Evolutionary conservation across 2,888 invertebrate species (phyloP), one percentile per base, ranked within the genome.

Genomic region (Eupithecia tripunctaria): DNA sequence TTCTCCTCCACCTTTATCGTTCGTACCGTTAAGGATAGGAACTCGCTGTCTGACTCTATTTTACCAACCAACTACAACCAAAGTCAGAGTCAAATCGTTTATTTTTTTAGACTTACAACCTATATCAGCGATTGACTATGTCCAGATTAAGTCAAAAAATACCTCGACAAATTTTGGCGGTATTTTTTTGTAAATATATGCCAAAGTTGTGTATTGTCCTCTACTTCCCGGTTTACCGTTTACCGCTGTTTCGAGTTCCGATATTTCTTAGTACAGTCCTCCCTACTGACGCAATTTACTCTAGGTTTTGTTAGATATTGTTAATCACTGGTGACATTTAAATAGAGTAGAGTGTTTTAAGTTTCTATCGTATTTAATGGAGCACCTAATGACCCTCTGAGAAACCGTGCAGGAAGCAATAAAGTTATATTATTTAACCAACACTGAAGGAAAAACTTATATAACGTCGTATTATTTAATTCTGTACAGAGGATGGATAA

Each of bases 401-500:
- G 29, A 63, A 21, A n/a, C 62, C 25, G 12, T 21, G 38, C 64
- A 25, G 64, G 64, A 64, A 64, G 38, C 21, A 51, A 67, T 67
- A 6, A 67, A 15, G 12, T 32, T 27, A 66, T 66, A 64, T 64
- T 60, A 60, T 60, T 64, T 63, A 36, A 64, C 21, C 38, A 38
- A 38, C 14, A 15, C 32, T 38, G 36, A 63, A 38, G 64, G 38
- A 64, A 64, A 64, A 60, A 64, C 14, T 64, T 64, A 41, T 41
- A 41, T 64, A 64, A 64, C 25, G 15, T 25, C 25, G 38, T 21
- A 38, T 64, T 64, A 41, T 64, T 63, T 64, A 6, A 63, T 38
- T 64, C 38, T 21, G 64, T 64, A 21, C 36, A 18, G 38, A 64
- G 64, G 64, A 64, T 64, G 38, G 64, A 64, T 64, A 64, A 64